These are phyloP conservation scores for Dexiosoma caninum DNA, from an alignment of 2,888 invertebrate species.

Conservation along the genomic window DNA sequence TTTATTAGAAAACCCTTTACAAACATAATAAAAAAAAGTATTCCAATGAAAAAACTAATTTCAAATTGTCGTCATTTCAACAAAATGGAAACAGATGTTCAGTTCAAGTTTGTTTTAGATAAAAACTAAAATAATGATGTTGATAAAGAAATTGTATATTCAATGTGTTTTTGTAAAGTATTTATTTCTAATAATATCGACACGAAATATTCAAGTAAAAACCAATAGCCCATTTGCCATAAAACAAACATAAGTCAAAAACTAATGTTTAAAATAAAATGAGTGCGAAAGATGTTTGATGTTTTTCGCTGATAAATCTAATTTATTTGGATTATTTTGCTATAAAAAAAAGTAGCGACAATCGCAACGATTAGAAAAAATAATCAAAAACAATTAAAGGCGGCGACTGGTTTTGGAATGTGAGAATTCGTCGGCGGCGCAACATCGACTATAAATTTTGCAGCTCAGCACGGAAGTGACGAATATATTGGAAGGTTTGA, in stretches of 20 bases:
- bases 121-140: neutral
- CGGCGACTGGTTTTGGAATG: no score
- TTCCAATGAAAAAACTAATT: slow-evolving; percentile 19
- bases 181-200: slow-evolving; percentile 14
- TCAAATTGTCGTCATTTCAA: slow-evolving; percentile 35
- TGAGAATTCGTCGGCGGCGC: no score
- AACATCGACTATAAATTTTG: no score
- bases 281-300: neutral
- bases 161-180: neutral
- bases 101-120: slow-evolving; percentile 53
- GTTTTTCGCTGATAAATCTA: no score
- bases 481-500: no score
- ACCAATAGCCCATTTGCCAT: neutral
- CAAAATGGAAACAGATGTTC: slow-evolving; percentile 51
- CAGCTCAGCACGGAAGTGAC: no score
- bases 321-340: no score
- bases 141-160: neutral
- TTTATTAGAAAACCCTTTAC: no score
- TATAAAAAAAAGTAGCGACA: no score
- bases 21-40: slow-evolving; percentile 7
- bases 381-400: no score
- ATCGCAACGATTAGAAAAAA: no score
- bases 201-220: neutral
- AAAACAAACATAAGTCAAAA: neutral
- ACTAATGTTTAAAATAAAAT: neutral